Evolutionary conservation across 2,888 invertebrate species (phyloP), one percentile per base, ranked within the genome.

Genomic region (Lissocephala sabroskyi): DNA sequence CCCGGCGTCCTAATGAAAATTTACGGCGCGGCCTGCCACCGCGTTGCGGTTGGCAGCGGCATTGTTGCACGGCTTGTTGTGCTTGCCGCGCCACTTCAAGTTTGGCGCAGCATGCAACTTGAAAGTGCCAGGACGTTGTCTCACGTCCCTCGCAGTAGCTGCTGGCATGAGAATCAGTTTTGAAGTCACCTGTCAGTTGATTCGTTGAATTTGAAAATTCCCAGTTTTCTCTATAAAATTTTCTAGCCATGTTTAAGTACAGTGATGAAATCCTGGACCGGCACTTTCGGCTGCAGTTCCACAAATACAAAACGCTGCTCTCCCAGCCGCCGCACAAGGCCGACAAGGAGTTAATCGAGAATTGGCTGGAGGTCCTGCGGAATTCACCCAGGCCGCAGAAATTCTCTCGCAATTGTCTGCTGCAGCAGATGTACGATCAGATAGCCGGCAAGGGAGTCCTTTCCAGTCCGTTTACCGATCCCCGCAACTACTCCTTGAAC

Each of bases 1-100:
- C n/a, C n/a, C n/a, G n/a, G n/a, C n/a, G n/a, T n/a, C n/a, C 75
- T 71, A 71, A 71, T 71, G 71, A 74, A 71, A 71, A 71, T 71
- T 70, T 77, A 77, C 78, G 77, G 28, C 29, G 9, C 14, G 16
- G n/a, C 28, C n/a, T 29, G 41, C 16, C 2, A 28, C 29, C 10
- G 17, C 29, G 18, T 11, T 35, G 32, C 42, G 61, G 66, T 53
- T 43, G 28, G 29, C 28, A 13, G 17, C 23, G 10, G 42, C n/a
- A n/a, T 41, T 55, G 9, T 28, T 30, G 46, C 42, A n/a, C n/a
- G n/a, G n/a, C n/a, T n/a, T n/a, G 35, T 63, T 45, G 49, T 52
- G 49, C 52, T 58, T 60, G 50, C 56, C 59, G 49, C 52, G 52
- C 29, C 64, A 62, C 60, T 62, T 59, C 50, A 59, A 63, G 49